Conservation (phyloP, 2,888 invertebrate species). For the Therioaphis trifolii region DNA sequence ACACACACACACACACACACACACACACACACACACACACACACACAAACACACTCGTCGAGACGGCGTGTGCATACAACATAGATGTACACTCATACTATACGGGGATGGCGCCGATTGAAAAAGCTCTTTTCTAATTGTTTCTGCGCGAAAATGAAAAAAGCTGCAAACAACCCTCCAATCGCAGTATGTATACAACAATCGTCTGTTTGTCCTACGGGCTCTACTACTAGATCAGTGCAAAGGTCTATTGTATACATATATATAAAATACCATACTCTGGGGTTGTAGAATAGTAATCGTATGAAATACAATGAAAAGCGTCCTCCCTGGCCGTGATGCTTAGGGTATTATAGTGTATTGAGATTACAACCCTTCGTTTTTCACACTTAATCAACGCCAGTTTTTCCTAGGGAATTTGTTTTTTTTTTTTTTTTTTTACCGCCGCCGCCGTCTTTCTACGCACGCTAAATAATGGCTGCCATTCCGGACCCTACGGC, state of each 20-base stretch:
- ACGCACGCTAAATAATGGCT: slow-evolving; percentile 20
- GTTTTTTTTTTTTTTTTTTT: not conserved
- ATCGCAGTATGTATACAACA: no score
- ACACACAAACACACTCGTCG: no score
- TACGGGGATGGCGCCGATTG: not conserved
- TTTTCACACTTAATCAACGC: slow-evolving; percentile 38
- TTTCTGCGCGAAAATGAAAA: not conserved
- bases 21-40: no score
- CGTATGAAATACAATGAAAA: not conserved
- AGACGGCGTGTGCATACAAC: no score
- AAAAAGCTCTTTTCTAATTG: not conserved
- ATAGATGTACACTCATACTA: not conserved
- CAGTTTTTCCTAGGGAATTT: slow-evolving; percentile 20
- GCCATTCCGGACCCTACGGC: slow-evolving; percentile 14
- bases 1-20: no score
- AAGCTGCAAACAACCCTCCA: not conserved
- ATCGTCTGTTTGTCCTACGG: no score
- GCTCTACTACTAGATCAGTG: not conserved
- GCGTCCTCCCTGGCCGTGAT: not conserved
- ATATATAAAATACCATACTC: not conserved
- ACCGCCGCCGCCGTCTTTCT: not conserved
- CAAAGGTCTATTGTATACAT: not conserved
- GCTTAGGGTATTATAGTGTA: not conserved
- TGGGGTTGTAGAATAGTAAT: not conserved
- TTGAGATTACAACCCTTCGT: slow-evolving; percentile 11